Percentiles rank a stretch among this genome's conserved stretches.
Evolutionary conservation across 2,113 vertebrate species (phyloP).

Genomic region (Felis catus): F.catus_Fca126_mat1.0 CM031419.1:75610501-75611000

Average conservation of each 20-base stretch:
- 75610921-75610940: not conserved
- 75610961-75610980: not conserved
- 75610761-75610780: not conserved
- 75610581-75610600: not conserved
- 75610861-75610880: not conserved
- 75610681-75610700: not conserved
- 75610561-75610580: not conserved
- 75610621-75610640: not conserved
- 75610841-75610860: not conserved
- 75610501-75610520: not conserved
- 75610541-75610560: not conserved
- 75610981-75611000: not conserved
- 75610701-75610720: not conserved
- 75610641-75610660: not conserved
- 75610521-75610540: not conserved
- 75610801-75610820: not conserved
- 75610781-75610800: not conserved
- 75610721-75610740: not conserved
- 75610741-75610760: not conserved
- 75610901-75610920: not conserved
- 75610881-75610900: not conserved
- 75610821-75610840: not conserved
- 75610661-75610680: not conserved
- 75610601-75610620: not conserved
- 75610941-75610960: not conserved